Evolutionary conservation across 2,888 invertebrate genomes (phyloP).

Genomic region (Agriopis aurantiaria): DNA sequence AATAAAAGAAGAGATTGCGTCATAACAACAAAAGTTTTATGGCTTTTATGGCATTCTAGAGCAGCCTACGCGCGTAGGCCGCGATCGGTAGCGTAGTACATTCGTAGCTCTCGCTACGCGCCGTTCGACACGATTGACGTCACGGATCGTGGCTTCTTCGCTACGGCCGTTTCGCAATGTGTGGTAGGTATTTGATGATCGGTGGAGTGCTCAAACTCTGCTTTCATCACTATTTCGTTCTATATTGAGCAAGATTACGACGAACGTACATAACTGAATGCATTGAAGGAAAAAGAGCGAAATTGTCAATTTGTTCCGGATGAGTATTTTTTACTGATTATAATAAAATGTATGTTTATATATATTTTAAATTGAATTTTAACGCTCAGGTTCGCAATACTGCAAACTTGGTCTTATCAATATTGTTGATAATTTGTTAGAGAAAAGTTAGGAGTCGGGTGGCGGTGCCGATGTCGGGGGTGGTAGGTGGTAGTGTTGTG

Average conservation of each 20-base stretch:
- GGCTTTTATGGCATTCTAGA: constrained; percentile 38
- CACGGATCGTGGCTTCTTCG: constrained; percentile 51
- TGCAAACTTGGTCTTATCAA: constrained; percentile 10
- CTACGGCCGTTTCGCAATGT: constrained; percentile 53
- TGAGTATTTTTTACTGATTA: background rate
- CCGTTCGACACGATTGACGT: constrained; percentile 51
- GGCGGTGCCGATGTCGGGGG: constrained; percentile 17
- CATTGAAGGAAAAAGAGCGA: constrained; percentile 21
- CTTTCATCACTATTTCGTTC: constrained; percentile 31
- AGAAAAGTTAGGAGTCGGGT: background rate
- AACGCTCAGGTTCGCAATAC: background rate
- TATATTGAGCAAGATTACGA: constrained; percentile 28
- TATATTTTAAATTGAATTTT: no score
- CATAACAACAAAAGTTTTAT: constrained; percentile 37
- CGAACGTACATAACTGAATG: constrained; percentile 4
- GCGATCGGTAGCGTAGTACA: constrained; percentile 47
- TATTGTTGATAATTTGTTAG: constrained; percentile 15
- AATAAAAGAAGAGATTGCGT: constrained; percentile 38
- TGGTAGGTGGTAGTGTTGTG: constrained; percentile 24
- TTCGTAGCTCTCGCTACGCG: constrained; percentile 64
- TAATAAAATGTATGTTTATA: no score
- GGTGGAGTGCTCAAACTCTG: constrained; percentile 18
- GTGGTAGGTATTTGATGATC: constrained; percentile 24
- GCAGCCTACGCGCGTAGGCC: constrained; percentile 46
- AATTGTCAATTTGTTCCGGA: background rate